phyloP scores from a whole-genome alignment of 2,113 vertebrate species.

The Puma concolor region DNA sequence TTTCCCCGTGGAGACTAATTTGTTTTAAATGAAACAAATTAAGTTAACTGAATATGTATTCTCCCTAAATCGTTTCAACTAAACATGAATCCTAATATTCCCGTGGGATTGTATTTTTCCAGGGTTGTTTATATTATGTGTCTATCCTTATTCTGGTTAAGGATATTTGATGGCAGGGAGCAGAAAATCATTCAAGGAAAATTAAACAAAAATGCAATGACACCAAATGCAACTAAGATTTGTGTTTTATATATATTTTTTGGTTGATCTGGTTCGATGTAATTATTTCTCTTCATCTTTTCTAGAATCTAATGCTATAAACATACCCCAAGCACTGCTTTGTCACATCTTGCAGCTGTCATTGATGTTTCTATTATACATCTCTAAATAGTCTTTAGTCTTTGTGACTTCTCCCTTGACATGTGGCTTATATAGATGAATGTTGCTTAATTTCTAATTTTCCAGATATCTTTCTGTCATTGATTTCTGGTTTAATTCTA shows the following conservation, averaged over 20 bases:
- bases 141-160: not conserved
- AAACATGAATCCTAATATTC: not conserved
- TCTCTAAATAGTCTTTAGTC: not conserved
- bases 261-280: not conserved
- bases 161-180: not conserved
- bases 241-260: not conserved
- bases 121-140: not conserved
- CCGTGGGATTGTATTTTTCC: not conserved
- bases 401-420: not conserved
- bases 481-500: conserved; percentile 36
- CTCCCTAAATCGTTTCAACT: not conserved
- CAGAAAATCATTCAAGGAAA: not conserved
- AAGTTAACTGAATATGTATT: not conserved
- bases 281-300: not conserved
- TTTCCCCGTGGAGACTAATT: not conserved
- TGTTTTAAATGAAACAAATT: conserved; percentile 23
- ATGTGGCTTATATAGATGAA: not conserved
- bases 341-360: not conserved
- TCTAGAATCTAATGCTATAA: not conserved
- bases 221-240: not conserved
- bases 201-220: not conserved
- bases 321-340: not conserved
- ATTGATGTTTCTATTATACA: not conserved
- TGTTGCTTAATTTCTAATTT: not conserved
- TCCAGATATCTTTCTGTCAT: not conserved